These are phyloP conservation scores for Caenorhabditis latens DNA, from an alignment of 1,140 invertebrate species.

Conservation along the genomic window DNA sequence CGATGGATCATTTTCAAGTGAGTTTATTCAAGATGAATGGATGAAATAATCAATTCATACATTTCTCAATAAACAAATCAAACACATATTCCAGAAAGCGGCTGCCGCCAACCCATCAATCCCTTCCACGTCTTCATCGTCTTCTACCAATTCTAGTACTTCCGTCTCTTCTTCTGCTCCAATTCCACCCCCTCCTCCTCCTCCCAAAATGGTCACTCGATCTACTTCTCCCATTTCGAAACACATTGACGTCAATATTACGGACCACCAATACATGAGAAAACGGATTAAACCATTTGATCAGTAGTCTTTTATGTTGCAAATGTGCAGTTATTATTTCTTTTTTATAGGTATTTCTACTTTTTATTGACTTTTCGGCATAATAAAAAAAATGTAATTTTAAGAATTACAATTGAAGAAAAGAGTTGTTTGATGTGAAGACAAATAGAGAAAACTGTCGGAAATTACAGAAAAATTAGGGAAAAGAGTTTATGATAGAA, in stretches of 20 bases:
- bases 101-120: not conserved
- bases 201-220: slow-evolving; percentile 11
- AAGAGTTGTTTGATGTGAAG: too few species aligned
- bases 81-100: not conserved
- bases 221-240: slow-evolving; percentile 15
- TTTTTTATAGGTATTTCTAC: slow-evolving; percentile 17
- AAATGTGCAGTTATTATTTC: not conserved
- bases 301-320: not conserved
- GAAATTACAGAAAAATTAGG: not conserved
- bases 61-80: too few species aligned
- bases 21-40: not conserved
- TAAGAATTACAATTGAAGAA: not conserved
- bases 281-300: slow-evolving; percentile 23
- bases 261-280: slow-evolving; percentile 61
- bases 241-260: not conserved
- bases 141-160: not conserved
- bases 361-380: slow-evolving; percentile 41
- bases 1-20: slow-evolving; percentile 28
- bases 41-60: too few species aligned
- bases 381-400: slow-evolving; percentile 5
- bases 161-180: not conserved
- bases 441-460: not conserved
- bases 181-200: slow-evolving; percentile 55
- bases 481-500: not conserved
- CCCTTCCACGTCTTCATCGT: not conserved